Percentiles rank a stretch among this genome's conserved stretches.
Conservation (phyloP, 2,888 invertebrate species). For the Pheosia tremula region DNA sequence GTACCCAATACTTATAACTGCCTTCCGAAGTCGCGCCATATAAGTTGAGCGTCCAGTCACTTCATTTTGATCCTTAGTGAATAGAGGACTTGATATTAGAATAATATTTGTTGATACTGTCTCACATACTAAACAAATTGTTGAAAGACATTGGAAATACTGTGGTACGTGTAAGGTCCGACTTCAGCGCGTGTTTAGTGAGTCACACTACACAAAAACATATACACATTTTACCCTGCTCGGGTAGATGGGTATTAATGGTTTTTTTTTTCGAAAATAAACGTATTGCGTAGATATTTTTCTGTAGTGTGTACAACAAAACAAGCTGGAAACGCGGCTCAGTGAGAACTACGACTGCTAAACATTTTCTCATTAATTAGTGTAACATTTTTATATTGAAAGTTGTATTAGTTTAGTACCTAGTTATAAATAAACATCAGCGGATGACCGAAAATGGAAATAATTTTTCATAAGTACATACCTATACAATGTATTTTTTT, state of each 20-base stretch:
- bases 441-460: conserved; percentile 4
- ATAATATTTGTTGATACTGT: conserved; percentile 32
- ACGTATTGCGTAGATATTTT: too few species aligned
- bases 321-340: too few species aligned
- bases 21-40: neutral
- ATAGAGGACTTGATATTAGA: conserved; percentile 33
- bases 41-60: neutral
- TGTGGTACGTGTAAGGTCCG: conserved; percentile 18
- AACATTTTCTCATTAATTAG: conserved; percentile 20
- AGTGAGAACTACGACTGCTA: conserved; percentile 24
- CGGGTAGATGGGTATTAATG: too few species aligned
- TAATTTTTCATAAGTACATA: conserved; percentile 5
- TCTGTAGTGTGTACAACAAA: too few species aligned
- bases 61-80: neutral
- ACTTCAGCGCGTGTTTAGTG: too few species aligned
- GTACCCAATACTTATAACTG: neutral
- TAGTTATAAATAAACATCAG: conserved; percentile 4
- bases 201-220: too few species aligned
- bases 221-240: too few species aligned
- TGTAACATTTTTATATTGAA: conserved; percentile 8
- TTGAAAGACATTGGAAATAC: conserved; percentile 26
- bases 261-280: too few species aligned
- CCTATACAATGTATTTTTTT: conserved; percentile 3
- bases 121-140: conserved; percentile 24
- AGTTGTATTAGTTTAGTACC: conserved; percentile 4